phyloP scores from a whole-genome alignment of 2,113 vertebrate genomes.

The Neopipo cinnamomea region DNA sequence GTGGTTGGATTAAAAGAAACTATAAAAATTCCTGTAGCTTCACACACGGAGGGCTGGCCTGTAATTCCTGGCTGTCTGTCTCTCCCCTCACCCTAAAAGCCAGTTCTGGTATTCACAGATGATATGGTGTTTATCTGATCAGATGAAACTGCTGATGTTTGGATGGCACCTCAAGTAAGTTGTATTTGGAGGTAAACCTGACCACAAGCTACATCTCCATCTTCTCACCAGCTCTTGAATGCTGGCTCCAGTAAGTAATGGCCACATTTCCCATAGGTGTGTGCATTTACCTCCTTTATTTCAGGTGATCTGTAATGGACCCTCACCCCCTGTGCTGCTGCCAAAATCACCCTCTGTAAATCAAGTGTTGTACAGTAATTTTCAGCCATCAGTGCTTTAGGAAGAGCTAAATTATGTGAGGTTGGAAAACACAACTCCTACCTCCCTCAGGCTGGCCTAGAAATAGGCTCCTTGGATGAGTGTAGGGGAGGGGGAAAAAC shows the following conservation, averaged over 20 bases:
- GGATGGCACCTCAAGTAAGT: not conserved
- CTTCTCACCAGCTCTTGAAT: not conserved
- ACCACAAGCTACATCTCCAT: not conserved
- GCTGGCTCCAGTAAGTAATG: not conserved
- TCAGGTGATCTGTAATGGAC: not conserved
- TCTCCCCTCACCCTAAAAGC: not conserved
- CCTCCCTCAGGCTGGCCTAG: not conserved
- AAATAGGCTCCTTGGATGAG: not conserved
- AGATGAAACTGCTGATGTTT: not conserved
- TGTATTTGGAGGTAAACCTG: not conserved
- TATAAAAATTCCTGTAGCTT: not conserved
- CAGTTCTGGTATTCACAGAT: not conserved
- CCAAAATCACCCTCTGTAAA: not conserved
- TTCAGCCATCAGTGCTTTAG: not conserved
- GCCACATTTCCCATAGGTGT: not conserved
- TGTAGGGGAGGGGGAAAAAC: accelerated
- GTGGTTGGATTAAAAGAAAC: not conserved
- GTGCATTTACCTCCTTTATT: not conserved
- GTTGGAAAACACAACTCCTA: not conserved
- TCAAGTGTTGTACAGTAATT: not conserved
- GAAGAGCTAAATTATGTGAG: not conserved
- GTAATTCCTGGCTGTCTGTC: not conserved
- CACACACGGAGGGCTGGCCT: not conserved
- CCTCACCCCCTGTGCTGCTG: not conserved
- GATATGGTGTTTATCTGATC: not conserved